phyloP scores from a whole-genome alignment of 2,113 vertebrate species.

The Himantopus leucocephalus region DNA sequence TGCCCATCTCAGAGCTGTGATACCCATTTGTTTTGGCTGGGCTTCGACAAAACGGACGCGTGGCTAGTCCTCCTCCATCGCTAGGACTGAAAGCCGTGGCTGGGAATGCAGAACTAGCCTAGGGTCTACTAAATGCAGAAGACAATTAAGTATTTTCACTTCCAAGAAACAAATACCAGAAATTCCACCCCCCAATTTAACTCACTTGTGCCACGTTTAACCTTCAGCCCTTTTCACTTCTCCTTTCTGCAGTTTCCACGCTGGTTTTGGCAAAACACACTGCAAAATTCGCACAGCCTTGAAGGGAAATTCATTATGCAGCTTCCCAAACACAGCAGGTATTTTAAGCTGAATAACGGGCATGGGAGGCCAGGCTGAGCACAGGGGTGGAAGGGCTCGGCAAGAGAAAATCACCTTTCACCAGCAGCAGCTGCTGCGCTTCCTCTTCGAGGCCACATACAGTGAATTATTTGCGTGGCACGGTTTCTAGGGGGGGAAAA shows the following conservation, averaged over 20 bases:
- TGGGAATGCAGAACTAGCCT: not conserved
- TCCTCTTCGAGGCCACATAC: not conserved
- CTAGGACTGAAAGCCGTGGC: not conserved
- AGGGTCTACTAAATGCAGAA: not conserved
- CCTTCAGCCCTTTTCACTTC: not conserved
- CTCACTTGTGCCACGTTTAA: not conserved
- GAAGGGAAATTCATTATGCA: not conserved
- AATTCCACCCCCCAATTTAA: not conserved
- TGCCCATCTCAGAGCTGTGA: not conserved
- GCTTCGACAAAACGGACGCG: fast-evolving
- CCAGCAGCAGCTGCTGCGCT: not conserved
- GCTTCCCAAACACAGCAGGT: not conserved
- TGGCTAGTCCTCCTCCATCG: not conserved
- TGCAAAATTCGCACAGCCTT: fast-evolving
- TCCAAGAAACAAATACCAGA: not conserved
- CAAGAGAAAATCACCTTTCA: not conserved
- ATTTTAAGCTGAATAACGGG: not conserved
- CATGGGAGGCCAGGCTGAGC: not conserved
- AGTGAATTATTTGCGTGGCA: not conserved
- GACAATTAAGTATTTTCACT: not conserved
- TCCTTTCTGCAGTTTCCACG: not conserved
- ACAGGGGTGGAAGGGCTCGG: not conserved
- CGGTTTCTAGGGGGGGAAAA: not conserved
- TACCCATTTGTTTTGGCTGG: not conserved
- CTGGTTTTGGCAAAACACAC: not conserved